A percentile compares a stretch with the other conserved stretches of the same genome.
Conservation (phyloP, 2,797 vertebrate species). For the Enteromius paludinosus region DNA sequence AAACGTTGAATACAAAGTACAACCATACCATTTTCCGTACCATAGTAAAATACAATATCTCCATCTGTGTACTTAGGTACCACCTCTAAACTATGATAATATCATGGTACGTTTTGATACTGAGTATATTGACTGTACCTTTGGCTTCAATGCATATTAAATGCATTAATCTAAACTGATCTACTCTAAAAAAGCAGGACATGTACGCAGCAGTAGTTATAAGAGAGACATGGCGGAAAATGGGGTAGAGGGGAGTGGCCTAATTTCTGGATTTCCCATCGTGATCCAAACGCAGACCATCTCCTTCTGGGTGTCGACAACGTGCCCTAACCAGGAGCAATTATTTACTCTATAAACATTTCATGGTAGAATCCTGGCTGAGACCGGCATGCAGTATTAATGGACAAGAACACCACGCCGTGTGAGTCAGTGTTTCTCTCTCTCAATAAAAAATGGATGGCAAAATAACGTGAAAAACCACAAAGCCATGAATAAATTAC, state of each 20-base stretch:
- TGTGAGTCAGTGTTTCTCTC: slow-evolving; percentile 73
- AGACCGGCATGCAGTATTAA: slow-evolving; percentile 74
- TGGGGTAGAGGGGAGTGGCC: slow-evolving; percentile 2
- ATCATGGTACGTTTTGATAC: background rate
- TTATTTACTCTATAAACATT: slow-evolving; percentile 59
- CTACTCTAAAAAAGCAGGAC: background rate
- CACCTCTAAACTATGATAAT: background rate
- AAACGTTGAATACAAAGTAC: background rate
- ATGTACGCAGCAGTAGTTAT: background rate
- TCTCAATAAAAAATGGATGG: slow-evolving; percentile 77
- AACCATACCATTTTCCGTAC: background rate
- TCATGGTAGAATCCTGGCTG: slow-evolving; percentile 65
- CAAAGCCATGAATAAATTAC: slow-evolving; percentile 79
- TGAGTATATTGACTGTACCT: background rate
- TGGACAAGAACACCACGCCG: slow-evolving; percentile 68
- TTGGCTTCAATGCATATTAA: background rate
- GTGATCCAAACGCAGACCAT: slow-evolving; percentile 50
- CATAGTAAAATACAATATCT: background rate
- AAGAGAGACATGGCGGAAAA: background rate
- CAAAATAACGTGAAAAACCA: slow-evolving; percentile 71
- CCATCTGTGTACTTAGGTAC: background rate
- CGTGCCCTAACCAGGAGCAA: slow-evolving; percentile 53
- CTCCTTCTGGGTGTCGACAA: slow-evolving; percentile 26
- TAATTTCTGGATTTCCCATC: slow-evolving; percentile 21
- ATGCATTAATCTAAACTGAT: background rate